Evolutionary conservation across 30 jellyfish, hydroid and myxozoan species (phyloP).

Genomic region (Pelagia noctiluca): DNA sequence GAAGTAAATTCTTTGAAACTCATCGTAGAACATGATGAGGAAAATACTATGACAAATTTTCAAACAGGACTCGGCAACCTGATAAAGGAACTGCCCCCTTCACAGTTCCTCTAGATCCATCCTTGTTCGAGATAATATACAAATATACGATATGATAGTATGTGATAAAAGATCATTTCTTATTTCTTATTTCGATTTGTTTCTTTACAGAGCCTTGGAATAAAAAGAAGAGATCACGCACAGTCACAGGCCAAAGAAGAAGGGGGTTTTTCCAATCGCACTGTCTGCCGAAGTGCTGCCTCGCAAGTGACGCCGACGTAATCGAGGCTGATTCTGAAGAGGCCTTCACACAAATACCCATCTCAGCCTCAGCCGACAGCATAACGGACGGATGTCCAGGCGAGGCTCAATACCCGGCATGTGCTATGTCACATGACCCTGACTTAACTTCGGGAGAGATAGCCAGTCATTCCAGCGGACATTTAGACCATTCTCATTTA

Average conservation of each 20-base stretch:
- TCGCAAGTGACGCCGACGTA: constrained; percentile 13
- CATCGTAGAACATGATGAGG: no score
- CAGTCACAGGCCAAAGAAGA: constrained; percentile 17
- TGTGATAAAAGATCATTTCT: no score
- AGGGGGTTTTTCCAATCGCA: constrained; percentile 13
- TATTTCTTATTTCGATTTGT: no score
- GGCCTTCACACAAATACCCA: not conserved
- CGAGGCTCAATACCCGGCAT: not conserved
- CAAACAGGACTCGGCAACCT: no score
- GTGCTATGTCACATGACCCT: not conserved
- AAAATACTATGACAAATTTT: no score
- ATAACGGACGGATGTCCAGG: not conserved
- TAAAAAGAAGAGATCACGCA: constrained; percentile 36
- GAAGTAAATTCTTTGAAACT: no score
- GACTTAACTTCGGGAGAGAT: not conserved
- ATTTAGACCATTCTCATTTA: constrained; percentile 43
- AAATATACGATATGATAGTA: no score
- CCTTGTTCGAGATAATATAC: no score
- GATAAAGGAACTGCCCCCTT: no score
- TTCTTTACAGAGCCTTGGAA: constrained; percentile 52
- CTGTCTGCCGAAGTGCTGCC: constrained; percentile 54
- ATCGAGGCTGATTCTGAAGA: constrained; percentile 57
- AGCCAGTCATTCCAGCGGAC: constrained; percentile 24
- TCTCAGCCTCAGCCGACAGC: not conserved
- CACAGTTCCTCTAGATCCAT: no score